Evolutionary conservation across 2,888 invertebrate genomes (phyloP).

Genomic region (Sphinx pinastri): DNA sequence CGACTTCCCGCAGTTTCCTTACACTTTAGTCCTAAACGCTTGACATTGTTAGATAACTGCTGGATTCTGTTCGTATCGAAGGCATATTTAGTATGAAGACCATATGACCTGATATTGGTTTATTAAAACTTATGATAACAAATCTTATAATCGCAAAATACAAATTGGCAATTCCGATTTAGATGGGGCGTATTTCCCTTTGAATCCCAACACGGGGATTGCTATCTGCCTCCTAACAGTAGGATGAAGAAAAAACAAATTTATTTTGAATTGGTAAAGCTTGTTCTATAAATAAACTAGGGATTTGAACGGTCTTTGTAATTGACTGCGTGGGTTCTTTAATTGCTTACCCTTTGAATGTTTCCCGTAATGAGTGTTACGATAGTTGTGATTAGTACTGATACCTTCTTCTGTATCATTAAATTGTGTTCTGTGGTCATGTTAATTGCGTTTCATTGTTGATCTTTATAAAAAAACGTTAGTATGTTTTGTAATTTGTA

Average conservation of each 20-base stretch:
- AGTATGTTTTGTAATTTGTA: not conserved
- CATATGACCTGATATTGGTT: no score
- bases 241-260: not conserved
- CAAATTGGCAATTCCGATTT: no score
- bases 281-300: constrained; percentile 14
- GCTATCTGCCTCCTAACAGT: not conserved
- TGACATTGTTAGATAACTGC: no score
- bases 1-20: no score
- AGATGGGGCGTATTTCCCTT: not conserved
- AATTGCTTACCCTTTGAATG: constrained; percentile 49
- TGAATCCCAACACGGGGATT: not conserved
- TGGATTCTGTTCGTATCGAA: no score
- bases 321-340: constrained; percentile 46
- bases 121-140: no score
- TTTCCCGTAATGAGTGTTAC: constrained; percentile 46
- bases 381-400: constrained; percentile 43
- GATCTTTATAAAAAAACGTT: not conserved
- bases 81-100: no score
- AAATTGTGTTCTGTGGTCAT: not conserved
- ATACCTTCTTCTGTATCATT: constrained; percentile 36
- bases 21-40: no score
- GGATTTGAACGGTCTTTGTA: constrained; percentile 30
- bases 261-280: constrained; percentile 8
- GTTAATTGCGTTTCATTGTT: not conserved
- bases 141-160: no score